phyloP scores from a whole-genome alignment of 1,140 invertebrate genomes.

The Drosophila parabipectinata region DNA sequence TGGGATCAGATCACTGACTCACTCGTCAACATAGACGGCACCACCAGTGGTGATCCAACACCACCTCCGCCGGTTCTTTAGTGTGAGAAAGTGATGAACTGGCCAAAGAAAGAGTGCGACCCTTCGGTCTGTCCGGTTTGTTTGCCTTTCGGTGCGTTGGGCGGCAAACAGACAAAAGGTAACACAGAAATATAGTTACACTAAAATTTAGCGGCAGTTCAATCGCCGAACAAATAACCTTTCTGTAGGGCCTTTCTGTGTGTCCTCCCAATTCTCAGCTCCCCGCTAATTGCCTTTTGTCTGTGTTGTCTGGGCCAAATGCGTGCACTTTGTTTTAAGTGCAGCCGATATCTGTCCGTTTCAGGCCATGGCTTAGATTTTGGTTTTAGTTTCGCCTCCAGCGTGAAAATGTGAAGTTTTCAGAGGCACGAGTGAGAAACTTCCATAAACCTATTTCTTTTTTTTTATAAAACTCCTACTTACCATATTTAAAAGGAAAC shows the following conservation, averaged over 20 bases:
- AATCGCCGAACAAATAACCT: conserved; percentile 66
- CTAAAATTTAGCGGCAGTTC: conserved; percentile 81
- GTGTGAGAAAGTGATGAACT: conserved; percentile 69
- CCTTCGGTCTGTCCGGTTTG: conserved; percentile 23
- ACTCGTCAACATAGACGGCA: neutral
- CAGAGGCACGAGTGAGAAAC: neutral
- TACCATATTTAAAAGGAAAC: neutral
- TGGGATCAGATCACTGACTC: conserved; percentile 20
- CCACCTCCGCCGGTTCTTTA: conserved; percentile 1
- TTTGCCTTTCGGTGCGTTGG: conserved; percentile 54
- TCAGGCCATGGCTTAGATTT: conserved; percentile 10
- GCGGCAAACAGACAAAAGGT: conserved; percentile 77
- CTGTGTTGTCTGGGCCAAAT: conserved; percentile 38
- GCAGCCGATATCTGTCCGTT: conserved; percentile 40
- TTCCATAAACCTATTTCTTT: neutral
- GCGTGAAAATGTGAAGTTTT: conserved; percentile 30
- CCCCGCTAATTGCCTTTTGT: conserved; percentile 62
- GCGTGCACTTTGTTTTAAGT: conserved; percentile 78
- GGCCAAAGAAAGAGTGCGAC: conserved; percentile 31
- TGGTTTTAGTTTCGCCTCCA: neutral
- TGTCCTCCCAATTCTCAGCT: conserved; percentile 65
- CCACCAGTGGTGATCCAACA: neutral
- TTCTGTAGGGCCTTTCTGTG: conserved; percentile 52
- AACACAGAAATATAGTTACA: conserved; percentile 72
- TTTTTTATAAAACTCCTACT: no score